phyloP scores from a whole-genome alignment of 2,113 vertebrate species.

The Neomonachus schauinslandi region DNA sequence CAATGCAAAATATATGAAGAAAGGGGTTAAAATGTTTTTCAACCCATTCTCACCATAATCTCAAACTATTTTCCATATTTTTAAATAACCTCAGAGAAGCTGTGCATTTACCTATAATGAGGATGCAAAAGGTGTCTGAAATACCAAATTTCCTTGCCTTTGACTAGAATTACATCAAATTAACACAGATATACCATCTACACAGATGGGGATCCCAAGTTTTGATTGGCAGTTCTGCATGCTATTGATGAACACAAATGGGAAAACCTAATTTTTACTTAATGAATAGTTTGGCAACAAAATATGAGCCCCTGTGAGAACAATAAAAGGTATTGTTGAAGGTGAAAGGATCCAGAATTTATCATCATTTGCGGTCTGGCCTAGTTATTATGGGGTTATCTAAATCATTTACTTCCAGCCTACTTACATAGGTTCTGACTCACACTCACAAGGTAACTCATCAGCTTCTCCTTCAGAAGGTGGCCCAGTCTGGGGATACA shows the following conservation, averaged over 20 bases:
- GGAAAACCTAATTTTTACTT: slow-evolving; percentile 20
- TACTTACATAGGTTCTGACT: not conserved
- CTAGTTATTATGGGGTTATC: not conserved
- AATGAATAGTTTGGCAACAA: not conserved
- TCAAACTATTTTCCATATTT: not conserved
- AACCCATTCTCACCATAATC: not conserved
- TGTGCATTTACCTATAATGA: not conserved
- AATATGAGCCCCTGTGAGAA: not conserved
- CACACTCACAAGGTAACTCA: not conserved
- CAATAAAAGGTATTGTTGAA: not conserved
- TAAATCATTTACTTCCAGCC: not conserved
- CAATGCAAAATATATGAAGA: not conserved
- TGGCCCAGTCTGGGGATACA: not conserved
- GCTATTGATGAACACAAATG: not conserved
- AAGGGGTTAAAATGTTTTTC: not conserved
- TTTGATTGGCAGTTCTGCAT: not conserved
- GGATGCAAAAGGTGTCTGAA: not conserved
- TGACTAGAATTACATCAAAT: not conserved
- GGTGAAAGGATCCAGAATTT: not conserved
- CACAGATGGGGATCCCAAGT: not conserved
- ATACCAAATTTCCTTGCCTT: not conserved
- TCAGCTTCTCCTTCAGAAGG: not conserved
- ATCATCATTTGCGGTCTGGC: not conserved
- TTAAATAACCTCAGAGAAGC: slow-evolving; percentile 12
- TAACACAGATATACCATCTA: not conserved